Evolutionary conservation across 2,113 vertebrate genomes (phyloP), one percentile per base, ranked within the genome.

Genomic region (Nothocercus julius): DNA sequence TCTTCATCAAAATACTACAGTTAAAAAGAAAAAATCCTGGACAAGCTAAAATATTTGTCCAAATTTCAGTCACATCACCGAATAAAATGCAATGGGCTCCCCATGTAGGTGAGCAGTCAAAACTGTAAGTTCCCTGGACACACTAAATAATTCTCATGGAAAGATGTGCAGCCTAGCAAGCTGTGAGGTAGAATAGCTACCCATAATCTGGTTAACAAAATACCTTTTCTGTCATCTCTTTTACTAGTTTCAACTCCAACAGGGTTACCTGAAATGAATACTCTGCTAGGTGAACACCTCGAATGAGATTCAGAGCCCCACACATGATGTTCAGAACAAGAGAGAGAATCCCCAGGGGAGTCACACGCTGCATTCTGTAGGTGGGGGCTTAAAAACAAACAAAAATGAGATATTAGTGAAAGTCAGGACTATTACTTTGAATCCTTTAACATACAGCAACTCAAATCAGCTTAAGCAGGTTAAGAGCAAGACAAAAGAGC

Each of bases 281-380:
- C 67, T 99, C 99, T 10, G 98, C 98, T 2, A 99, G 98, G 95
- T 99, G 99, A 82, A 99, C 98, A 7, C 99, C 99, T 20, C 99
- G 98, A 85, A 99, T 99, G 75, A 99, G 98, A 86, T 99, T 99
- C 95, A 99, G 95, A 42, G 99, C 98, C 5, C 98, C 98, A 77
- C 99, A 99, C 99, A 99, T 98, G 97, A 99, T 99, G 97, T 99
- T 99, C 66, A 99, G 98, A 51, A 99, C 96, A 5, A 99, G 98
- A 0, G 99, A 99, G 22, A 99, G 98, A 90, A 99, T 98, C 7
- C 99, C 99, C 56, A 98, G 91, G 1, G 98, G 96, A 4, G 98
- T 98, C 95, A 99, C 98, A 2, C 98, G 99, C 82, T 98, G 97
- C 95, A 99, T 98, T 90, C 98, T 98, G 91, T 98, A 97, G 68